Evolutionary conservation across 37 sponge, comb jelly and placozoan genomes (phyloP), one percentile per base, ranked within the genome.

Genomic region (Lycopodina hypogea): DNA sequence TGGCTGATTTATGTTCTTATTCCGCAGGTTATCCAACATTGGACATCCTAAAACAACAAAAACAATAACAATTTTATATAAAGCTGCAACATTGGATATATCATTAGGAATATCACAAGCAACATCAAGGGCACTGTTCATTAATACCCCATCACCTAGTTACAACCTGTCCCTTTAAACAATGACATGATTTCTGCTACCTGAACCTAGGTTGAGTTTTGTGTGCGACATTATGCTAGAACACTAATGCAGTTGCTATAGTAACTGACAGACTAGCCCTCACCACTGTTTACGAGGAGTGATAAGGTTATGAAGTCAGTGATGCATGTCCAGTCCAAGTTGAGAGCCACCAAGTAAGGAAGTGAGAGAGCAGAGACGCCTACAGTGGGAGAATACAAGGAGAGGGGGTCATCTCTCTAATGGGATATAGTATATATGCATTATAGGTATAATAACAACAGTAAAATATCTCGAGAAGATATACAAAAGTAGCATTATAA

Each of bases 291-390:
- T 76, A 57, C 69, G 29, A 87, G 75, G 2, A n/a, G 6, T 4
- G 69, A 41, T 17, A 87, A 3, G 21, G 88, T 53, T 7, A 29
- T 65, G 15, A 12, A 64, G 22, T 81, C 88, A 63, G 82, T 81
- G 29, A 76, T 64, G 81, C 82, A 81, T 0, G 88, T 81, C 88
- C 88, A 87, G 82, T 87, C 74, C 69, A 87, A 23, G 70, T 76
- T 87, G 29, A 87, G 78, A 82, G 81, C 81, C 3, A 42, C 24
- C 67, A 87, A 78, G 12, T 74, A 87, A 17, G 88, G 78, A 12
- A 87, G 82, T 17, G 30, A 17, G 9, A 87, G 40, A 3, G 32
- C 33, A 6, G 29, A 22, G 22, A 71, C 33, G 48, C 84, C 84
- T 82, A 42, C 32, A 69, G 35, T n/a, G 14, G 36, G 12, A 23